Conservation (phyloP, 1,140 invertebrate genomes). For the Tachypleus tridentatus region DNA sequence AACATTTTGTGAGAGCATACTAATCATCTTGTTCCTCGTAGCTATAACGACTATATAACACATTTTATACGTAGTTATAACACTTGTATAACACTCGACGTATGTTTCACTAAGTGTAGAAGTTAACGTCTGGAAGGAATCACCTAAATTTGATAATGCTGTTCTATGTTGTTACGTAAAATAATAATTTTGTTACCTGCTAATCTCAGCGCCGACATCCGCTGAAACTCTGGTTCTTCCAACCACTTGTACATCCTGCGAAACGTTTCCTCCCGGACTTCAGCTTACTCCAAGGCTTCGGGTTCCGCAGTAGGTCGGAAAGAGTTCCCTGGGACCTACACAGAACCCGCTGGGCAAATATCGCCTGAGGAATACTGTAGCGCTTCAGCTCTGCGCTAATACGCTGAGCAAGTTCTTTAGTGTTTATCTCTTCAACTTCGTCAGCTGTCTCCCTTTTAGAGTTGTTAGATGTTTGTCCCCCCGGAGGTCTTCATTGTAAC, state of each 20-base stretch:
- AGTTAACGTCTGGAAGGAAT: too few relatives aligned
- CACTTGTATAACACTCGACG: too few relatives aligned
- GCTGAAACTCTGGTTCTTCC: slow-evolving; percentile 97
- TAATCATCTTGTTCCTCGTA: too few relatives aligned
- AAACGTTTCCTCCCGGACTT: slow-evolving; percentile 99
- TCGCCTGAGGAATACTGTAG: slow-evolving; percentile 98
- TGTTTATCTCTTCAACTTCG: slow-evolving; percentile 95
- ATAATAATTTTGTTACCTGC: slow-evolving; percentile 62
- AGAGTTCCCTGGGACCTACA: slow-evolving; percentile 96
- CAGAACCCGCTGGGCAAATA: slow-evolving; percentile 94
- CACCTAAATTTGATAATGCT: too few relatives aligned
- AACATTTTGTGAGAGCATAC: too few relatives aligned
- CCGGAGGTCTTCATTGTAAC: slow-evolving; percentile 9
- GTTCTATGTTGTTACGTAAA: too few relatives aligned
- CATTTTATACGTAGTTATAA: too few relatives aligned
- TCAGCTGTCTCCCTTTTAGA: slow-evolving; percentile 25
- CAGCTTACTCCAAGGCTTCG: slow-evolving; percentile 99
- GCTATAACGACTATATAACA: too few relatives aligned
- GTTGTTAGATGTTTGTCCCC: slow-evolving; percentile 17
- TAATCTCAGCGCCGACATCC: slow-evolving; percentile 94
- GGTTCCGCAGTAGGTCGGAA: slow-evolving; percentile 90
- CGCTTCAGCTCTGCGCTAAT: slow-evolving; percentile 97
- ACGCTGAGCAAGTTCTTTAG: slow-evolving; percentile 93
- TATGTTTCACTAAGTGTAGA: too few relatives aligned
- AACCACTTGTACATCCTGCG: slow-evolving; percentile 99